These are phyloP conservation scores for Rhizomys pruinosus DNA, from an alignment of 2,113 vertebrate genomes.

Conservation along the genomic window DNA sequence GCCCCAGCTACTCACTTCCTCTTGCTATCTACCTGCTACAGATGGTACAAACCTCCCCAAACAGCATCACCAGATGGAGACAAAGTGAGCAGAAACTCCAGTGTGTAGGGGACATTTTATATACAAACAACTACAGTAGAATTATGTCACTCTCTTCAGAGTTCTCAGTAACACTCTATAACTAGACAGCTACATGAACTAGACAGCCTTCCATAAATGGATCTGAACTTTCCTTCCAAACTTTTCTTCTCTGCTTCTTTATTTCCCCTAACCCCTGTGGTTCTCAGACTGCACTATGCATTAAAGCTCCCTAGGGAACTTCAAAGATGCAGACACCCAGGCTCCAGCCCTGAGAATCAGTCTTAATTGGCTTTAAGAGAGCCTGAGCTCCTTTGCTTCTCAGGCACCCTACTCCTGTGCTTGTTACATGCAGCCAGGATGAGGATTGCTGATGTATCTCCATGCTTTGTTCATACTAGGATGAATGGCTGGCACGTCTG, in stretches of 20 bases:
- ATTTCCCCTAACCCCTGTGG: not conserved
- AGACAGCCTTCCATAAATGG: not conserved
- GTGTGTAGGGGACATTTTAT: not conserved
- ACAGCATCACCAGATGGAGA: not conserved
- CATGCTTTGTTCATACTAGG: not conserved
- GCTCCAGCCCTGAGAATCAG: not conserved
- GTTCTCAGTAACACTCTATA: not conserved
- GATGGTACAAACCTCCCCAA: not conserved
- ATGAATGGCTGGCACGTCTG: not conserved
- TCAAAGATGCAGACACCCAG: not conserved
- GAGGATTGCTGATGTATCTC: not conserved
- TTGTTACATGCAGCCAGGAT: not conserved
- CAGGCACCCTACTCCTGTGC: not conserved
- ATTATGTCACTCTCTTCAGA: not conserved
- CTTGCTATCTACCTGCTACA: no score
- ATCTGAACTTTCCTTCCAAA: not conserved
- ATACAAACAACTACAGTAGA: not conserved
- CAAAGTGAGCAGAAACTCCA: not conserved
- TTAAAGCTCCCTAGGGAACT: not conserved
- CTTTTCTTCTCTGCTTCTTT: not conserved
- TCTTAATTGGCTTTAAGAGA: not conserved
- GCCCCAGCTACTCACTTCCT: not conserved
- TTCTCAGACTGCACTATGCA: not conserved
- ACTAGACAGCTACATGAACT: not conserved
- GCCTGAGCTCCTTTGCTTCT: not conserved